Percentiles rank a stretch among this genome's conserved stretches.
Evolutionary conservation across 1,140 invertebrate species (phyloP).

Genomic region (Ooceraea biroi): DNA sequence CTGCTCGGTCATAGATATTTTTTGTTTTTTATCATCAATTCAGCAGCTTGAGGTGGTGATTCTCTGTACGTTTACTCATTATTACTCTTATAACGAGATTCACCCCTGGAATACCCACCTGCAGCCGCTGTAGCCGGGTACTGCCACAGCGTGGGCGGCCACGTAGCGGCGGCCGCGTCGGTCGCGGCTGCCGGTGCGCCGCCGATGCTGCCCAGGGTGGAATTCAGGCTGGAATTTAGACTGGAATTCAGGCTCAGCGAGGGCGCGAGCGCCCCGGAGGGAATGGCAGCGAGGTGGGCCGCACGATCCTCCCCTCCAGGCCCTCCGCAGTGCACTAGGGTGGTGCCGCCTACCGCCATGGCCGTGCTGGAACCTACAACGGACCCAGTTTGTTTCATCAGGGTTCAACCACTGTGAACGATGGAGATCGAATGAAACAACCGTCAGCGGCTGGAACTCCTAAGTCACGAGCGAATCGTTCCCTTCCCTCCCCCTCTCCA

Average conservation of each 20-base stretch:
- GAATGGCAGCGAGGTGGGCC: slow-evolving; percentile 85
- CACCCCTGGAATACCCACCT: slow-evolving; percentile 50
- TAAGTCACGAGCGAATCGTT: too few relatives aligned
- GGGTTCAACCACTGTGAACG: background rate
- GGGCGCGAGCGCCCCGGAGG: slow-evolving; percentile 84
- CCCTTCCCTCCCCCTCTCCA: background rate
- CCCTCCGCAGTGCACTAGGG: slow-evolving; percentile 82
- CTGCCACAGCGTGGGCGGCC: slow-evolving; percentile 90
- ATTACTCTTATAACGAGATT: background rate
- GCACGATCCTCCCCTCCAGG: slow-evolving; percentile 84
- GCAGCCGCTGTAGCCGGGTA: slow-evolving; percentile 87
- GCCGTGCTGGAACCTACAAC: slow-evolving; percentile 87
- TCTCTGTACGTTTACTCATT: background rate
- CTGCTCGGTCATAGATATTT: background rate
- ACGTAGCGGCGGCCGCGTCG: slow-evolving; percentile 80
- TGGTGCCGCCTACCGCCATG: slow-evolving; percentile 86
- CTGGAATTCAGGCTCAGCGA: slow-evolving; percentile 84
- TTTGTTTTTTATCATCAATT: background rate
- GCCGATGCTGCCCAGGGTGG: slow-evolving; percentile 83
- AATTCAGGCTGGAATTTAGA: slow-evolving; percentile 86
- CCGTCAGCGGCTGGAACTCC: background rate
- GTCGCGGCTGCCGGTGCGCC: slow-evolving; percentile 80
- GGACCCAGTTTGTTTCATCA: slow-evolving; percentile 51
- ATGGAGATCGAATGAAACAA: background rate
- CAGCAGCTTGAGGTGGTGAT: background rate